Conservation (phyloP, 1,140 invertebrate genomes). For the Micrasema minimum region DNA sequence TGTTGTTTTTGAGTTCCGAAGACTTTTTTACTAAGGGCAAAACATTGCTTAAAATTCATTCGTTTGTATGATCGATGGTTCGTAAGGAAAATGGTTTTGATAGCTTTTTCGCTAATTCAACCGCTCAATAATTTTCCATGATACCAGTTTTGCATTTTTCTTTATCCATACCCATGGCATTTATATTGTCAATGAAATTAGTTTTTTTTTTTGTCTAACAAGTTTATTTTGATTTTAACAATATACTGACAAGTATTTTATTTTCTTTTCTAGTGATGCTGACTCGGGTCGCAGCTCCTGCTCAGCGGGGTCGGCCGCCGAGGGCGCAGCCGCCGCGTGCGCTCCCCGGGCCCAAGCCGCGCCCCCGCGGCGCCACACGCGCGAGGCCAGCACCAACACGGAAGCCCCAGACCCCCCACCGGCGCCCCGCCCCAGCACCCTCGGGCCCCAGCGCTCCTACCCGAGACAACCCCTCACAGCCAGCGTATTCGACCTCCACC, state of each 20-base stretch:
- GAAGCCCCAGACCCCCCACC: constrained; percentile 61
- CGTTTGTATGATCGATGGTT: too few species aligned
- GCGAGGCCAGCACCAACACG: constrained; percentile 63
- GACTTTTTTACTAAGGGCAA: too few species aligned
- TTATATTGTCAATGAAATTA: too few species aligned
- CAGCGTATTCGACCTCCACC: constrained; percentile 42
- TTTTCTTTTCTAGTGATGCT: constrained; percentile 58
- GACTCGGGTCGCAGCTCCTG: constrained; percentile 65
- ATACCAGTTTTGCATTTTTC: too few species aligned
- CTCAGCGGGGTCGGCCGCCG: constrained; percentile 60
- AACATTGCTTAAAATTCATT: too few species aligned
- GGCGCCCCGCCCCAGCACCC: not conserved
- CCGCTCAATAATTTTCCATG: too few species aligned
- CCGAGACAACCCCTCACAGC: constrained; percentile 24
- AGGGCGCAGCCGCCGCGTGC: constrained; percentile 58
- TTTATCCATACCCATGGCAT: too few species aligned
- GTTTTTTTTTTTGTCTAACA: too few species aligned
- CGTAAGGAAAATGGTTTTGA: too few species aligned
- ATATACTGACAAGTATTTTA: not conserved
- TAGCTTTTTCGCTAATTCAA: too few species aligned
- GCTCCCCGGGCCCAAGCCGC: constrained; percentile 49
- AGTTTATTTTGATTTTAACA: too few species aligned
- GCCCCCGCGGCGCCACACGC: constrained; percentile 55
- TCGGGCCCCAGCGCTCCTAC: constrained; percentile 9
- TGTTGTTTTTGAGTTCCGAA: too few species aligned